Percentiles rank a stretch among this genome's conserved stretches.
phyloP scores from a whole-genome alignment of 2,888 invertebrate genomes.

The Sarcophaga caerulescens region DNA sequence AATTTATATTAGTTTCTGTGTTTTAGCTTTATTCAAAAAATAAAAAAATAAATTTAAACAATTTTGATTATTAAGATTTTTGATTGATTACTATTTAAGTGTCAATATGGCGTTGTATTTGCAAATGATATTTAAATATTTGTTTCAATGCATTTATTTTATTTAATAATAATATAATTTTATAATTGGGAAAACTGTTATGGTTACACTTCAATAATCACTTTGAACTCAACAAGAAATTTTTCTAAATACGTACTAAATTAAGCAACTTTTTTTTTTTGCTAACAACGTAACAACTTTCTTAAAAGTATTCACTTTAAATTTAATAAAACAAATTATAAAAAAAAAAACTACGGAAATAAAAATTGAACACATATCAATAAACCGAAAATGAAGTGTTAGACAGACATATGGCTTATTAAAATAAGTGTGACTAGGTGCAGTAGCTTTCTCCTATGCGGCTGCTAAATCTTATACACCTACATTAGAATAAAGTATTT shows the following conservation, averaged over 20 bases:
- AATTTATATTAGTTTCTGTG: not conserved
- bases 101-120: conserved; percentile 2
- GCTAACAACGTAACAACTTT: not conserved
- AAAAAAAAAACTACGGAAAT: conserved; percentile 38
- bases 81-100: conserved; percentile 34
- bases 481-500: not conserved
- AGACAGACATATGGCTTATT: not conserved
- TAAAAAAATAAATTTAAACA: conserved; percentile 7
- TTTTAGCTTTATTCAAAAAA: too few relatives aligned
- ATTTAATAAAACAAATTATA: not conserved
- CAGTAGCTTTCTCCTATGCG: too few relatives aligned
- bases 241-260: not conserved
- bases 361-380: conserved; percentile 7
- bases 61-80: conserved; percentile 30
- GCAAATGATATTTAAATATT: not conserved
- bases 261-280: conserved; percentile 2
- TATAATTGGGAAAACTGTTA: not conserved
- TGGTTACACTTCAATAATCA: not conserved
- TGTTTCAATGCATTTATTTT: not conserved
- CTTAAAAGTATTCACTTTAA: too few relatives aligned
- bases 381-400: conserved; percentile 4
- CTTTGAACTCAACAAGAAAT: too few relatives aligned
- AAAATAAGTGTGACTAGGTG: not conserved
- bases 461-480: not conserved
- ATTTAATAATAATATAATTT: not conserved